A percentile compares a stretch with the other conserved stretches of the same genome.
These are phyloP conservation scores for Arvicanthis niloticus DNA, from an alignment of 2,113 vertebrate genomes.

Conservation along the genomic window DNA sequence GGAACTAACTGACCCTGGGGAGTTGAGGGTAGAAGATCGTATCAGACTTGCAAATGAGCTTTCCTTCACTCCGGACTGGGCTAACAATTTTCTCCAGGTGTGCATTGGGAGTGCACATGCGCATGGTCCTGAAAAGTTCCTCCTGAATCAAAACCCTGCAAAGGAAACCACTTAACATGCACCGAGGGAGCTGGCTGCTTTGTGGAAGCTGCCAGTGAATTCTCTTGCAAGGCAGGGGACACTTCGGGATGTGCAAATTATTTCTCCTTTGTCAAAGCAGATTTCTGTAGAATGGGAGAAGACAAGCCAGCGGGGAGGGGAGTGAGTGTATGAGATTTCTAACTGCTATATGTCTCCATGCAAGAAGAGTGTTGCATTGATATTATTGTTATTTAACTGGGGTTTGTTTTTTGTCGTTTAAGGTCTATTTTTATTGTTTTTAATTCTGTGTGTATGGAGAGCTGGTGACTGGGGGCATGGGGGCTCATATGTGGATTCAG, in stretches of 20 bases:
- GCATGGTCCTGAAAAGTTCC: slow-evolving; percentile 23
- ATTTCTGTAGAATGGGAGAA: slow-evolving; percentile 71
- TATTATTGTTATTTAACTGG: neutral
- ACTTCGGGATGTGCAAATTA: slow-evolving; percentile 30
- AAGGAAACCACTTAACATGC: slow-evolving; percentile 71
- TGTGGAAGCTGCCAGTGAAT: slow-evolving; percentile 60
- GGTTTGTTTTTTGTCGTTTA: neutral
- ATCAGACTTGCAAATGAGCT: slow-evolving; percentile 77
- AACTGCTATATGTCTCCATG: neutral
- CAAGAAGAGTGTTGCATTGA: neutral
- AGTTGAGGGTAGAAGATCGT: slow-evolving; percentile 47
- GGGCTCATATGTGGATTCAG: neutral
- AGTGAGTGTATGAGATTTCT: neutral
- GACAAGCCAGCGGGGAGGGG: neutral
- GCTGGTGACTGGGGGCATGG: no score
- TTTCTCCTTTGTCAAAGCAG: neutral
- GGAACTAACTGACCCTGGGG: slow-evolving; percentile 60
- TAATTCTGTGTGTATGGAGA: neutral
- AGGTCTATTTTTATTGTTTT: neutral
- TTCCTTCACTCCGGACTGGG: neutral
- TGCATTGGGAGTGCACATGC: neutral
- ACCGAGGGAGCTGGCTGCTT: slow-evolving; percentile 54
- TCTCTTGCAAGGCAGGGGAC: slow-evolving; percentile 53
- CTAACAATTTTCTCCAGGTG: slow-evolving; percentile 74
- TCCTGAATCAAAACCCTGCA: slow-evolving; percentile 73